Base-by-base conservation (phyloP, 2,113 vertebrate species). In the Ancistrus triradiatus region DNA sequence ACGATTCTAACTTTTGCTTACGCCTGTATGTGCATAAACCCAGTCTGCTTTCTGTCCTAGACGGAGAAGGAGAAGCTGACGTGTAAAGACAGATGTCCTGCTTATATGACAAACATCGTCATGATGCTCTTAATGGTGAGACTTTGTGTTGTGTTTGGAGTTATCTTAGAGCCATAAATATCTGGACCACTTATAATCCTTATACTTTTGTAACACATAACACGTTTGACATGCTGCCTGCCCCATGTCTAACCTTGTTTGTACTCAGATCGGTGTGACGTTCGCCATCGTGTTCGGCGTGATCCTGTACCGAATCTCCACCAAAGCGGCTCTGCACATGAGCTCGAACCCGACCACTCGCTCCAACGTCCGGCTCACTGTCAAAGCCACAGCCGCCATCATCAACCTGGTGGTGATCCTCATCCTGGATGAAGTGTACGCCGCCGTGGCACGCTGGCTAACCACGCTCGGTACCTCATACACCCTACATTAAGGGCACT, bases 401-500 rank as follows among this genome's bases (percentile, higher is more conserved):
- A 97, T 99, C 73, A 99, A 99, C 83, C 82, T 99, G 60, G 94
- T 99, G 55, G 91, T 99, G 62, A 99, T 99, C 77, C 93, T 99
- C 76, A 93, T 99, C 48, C 82, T 99, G 80, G 96, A 99, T 1
- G 96, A 99, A 75, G 91, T 98, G 0, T 99, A 98, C 0, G 95
- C 92, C 44, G 93, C 91, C 64, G 91, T 99, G 3, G 96, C 96
- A 0, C 73, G 92, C 17, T 97, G 95, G 95, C 91, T 99, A n/a
- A 99, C 96, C 9, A 86, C 90, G 37, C 88, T 98, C 0, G 94
- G 95, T 97, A n/a, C n/a, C n/a, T n/a, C n/a, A n/a, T n/a, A n/a
- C n/a, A n/a, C n/a, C n/a, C n/a, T n/a, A n/a, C n/a, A n/a, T n/a
- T n/a, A n/a, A n/a, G n/a, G n/a, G n/a, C n/a, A n/a, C n/a, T n/a